These are phyloP conservation scores for Cephus pygmeus DNA, from an alignment of 2,888 invertebrate genomes.

Conservation along the genomic window DNA sequence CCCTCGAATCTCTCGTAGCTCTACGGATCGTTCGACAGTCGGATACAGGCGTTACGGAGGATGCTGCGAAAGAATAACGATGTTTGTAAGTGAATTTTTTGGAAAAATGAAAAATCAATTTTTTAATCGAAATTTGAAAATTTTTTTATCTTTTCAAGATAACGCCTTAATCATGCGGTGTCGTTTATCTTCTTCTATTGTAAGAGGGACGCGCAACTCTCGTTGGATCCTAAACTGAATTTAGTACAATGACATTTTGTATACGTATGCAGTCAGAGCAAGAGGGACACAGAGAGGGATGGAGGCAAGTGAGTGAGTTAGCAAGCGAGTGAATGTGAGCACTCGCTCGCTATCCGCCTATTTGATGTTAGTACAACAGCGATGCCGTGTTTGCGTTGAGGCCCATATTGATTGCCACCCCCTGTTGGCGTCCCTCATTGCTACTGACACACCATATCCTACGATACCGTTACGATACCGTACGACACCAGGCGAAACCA, in stretches of 20 bases:
- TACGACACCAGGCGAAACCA: slow-evolving; percentile 12
- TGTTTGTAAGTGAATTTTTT: neutral
- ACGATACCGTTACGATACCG: slow-evolving; percentile 41
- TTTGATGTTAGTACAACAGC: slow-evolving; percentile 67
- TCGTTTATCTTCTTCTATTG: neutral
- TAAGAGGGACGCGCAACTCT: neutral
- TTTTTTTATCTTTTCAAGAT: neutral
- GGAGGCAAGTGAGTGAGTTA: neutral
- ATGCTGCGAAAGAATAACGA: neutral
- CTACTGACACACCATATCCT: slow-evolving; percentile 54
- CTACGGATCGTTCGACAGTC: neutral
- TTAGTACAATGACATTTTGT: neutral
- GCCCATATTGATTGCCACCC: slow-evolving; percentile 66
- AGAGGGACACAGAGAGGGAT: neutral
- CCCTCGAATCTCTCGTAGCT: neutral
- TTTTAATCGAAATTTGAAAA: neutral
- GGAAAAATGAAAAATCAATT: neutral
- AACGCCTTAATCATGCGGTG: neutral
- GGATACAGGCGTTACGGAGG: neutral
- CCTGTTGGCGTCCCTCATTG: slow-evolving; percentile 58
- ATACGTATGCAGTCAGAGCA: neutral
- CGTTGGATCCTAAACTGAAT: neutral
- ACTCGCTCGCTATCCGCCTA: slow-evolving; percentile 64
- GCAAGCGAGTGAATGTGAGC: slow-evolving; percentile 33
- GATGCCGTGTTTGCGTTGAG: slow-evolving; percentile 65